Evolutionary conservation across 2,113 vertebrate species (phyloP).

Genomic region (Gavia stellata): DNA sequence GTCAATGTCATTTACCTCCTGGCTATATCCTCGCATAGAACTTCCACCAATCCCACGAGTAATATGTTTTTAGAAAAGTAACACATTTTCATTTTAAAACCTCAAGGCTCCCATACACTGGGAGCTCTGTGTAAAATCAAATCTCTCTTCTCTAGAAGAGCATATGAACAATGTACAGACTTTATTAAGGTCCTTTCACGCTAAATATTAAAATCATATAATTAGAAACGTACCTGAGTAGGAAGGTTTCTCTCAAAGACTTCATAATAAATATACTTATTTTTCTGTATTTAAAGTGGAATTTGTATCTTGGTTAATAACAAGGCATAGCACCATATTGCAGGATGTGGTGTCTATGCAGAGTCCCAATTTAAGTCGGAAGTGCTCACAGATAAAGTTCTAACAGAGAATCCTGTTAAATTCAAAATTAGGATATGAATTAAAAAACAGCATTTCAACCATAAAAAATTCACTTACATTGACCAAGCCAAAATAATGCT

Average conservation of each 20-base stretch:
- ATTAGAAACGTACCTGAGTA: neutral
- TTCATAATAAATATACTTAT: neutral
- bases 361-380: neutral
- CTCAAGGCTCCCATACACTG: neutral
- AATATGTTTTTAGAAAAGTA: neutral
- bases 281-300: neutral
- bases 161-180: neutral
- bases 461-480: conserved; percentile 77
- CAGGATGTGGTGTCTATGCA: neutral
- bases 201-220: neutral
- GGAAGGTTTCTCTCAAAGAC: neutral
- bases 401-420: neutral
- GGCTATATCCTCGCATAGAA: neutral
- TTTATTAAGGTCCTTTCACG: neutral
- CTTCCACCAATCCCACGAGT: neutral
- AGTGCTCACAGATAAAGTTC: neutral
- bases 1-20: neutral
- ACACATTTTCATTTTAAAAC: neutral
- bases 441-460: neutral
- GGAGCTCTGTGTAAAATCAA: neutral
- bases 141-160: neutral
- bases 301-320: neutral
- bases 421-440: neutral
- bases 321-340: neutral
- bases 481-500: conserved; percentile 93